Percentiles rank a stretch among this genome's conserved stretches.
Evolutionary conservation across 37 sponge, comb jelly and placozoan genomes (phyloP).

Genomic region (Ephydatia muelleri): DNA sequence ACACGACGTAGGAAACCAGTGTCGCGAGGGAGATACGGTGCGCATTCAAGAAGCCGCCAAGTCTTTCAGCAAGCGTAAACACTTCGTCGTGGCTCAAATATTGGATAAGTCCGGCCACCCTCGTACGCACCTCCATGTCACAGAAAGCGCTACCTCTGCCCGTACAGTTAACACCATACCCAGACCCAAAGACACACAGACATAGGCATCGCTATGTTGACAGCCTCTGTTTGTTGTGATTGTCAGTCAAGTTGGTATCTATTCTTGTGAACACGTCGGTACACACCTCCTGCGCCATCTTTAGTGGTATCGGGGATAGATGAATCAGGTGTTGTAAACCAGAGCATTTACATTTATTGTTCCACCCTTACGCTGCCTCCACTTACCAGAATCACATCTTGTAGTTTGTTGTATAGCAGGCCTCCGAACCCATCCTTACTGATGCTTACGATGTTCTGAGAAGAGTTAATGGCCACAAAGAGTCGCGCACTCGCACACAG

Average conservation of each 20-base stretch:
- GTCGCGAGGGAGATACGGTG: constrained; percentile 81
- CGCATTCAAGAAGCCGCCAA: constrained; percentile 64
- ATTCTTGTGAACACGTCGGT: constrained; percentile 1
- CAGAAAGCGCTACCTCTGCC: background rate
- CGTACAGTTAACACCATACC: background rate
- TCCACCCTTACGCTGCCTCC: background rate
- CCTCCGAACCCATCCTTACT: constrained; percentile 51
- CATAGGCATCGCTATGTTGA: background rate
- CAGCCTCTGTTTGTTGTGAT: background rate
- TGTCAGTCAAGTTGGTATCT: background rate
- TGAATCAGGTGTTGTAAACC: too few species aligned
- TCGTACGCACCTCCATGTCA: background rate
- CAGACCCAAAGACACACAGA: background rate
- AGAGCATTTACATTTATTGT: too few species aligned
- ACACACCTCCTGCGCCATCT: constrained; percentile 17
- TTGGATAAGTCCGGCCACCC: background rate
- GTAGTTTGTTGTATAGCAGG: constrained; percentile 33
- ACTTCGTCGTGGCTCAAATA: constrained; percentile 32
- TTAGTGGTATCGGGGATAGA: background rate
- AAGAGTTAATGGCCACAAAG: constrained; percentile 33
- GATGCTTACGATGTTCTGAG: constrained; percentile 29
- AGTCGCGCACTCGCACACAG: constrained; percentile 55
- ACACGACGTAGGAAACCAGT: constrained; percentile 76
- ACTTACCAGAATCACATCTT: constrained; percentile 63
- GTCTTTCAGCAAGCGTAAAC: constrained; percentile 68